Evolutionary conservation across 23 tunicate genomes (phyloP).

Genomic region (Styela clava): DNA sequence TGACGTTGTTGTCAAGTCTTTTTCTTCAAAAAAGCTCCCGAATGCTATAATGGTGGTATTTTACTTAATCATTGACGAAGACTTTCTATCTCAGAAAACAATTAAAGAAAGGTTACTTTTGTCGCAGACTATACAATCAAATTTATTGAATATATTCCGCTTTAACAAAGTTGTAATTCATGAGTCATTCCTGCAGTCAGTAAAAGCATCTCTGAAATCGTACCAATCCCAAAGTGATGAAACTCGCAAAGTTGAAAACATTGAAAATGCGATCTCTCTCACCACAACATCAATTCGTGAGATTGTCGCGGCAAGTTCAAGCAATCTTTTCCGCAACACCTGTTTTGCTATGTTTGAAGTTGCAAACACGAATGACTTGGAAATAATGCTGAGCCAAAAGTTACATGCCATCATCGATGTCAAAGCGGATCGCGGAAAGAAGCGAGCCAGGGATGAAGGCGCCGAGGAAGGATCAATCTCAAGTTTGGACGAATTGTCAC

Average conservation of each 20-base stretch:
- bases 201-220: background rate
- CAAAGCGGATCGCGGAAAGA: background rate
- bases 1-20: background rate
- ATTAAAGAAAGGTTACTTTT: background rate
- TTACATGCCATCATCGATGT: background rate
- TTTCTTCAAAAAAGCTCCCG: background rate
- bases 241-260: background rate
- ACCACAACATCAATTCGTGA: constrained; percentile 14
- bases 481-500: too few relatives aligned
- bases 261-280: constrained; percentile 10
- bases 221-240: background rate
- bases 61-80: background rate
- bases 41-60: background rate
- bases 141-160: background rate
- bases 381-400: background rate
- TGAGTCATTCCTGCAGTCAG: background rate
- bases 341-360: constrained; percentile 7
- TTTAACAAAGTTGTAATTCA: background rate
- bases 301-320: constrained; percentile 8
- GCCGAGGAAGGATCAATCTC: background rate
- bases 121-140: background rate
- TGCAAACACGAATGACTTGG: background rate
- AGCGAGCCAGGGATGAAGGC: background rate
- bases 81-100: background rate
- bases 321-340: constrained; percentile 12